Base-by-base conservation (phyloP, 2,888 invertebrate species). In the Aphidoletes aphidimyza region DNA sequence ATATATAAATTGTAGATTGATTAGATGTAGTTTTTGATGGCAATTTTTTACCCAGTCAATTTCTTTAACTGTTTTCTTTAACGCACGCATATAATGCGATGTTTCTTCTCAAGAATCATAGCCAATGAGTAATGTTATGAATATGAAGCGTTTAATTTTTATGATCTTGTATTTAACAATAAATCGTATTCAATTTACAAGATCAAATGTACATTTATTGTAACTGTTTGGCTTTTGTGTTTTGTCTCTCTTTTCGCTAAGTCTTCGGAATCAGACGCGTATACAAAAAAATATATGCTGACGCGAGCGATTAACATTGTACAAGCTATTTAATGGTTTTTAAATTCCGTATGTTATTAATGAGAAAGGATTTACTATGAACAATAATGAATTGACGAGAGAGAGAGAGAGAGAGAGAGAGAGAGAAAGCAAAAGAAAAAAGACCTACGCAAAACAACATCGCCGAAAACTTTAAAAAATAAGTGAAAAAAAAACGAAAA, bases 101-200 rank as follows among this genome's bases (percentile, higher is more conserved):
- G n/a, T n/a, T n/a, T n/a, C n/a, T n/a, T n/a, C n/a, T n/a, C 42
- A 42, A 42, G 8, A 42, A 42, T n/a, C 42, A 49, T 19, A 3
- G 49, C 49, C 49, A 19, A 19, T 3, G 3, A 19, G 19, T 8
- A 19, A 3, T 19, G 49, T 49, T 17, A 19, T 19, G 19, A 49
- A 49, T 49, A 49, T 42, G 42, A 54, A 54, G 54, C 54, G 54
- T 26, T 8, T 54, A 54, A 47, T 47, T 47, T 54, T 54, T 54
- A 54, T 54, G 22, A 54, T 22, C 54, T 26, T 26, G 22, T 54
- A 26, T 54, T 49, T 49, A 49, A 49, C 49, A 54, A 47, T 47
- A 47, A 47, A 47, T 47, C 9, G 22, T 54, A 22, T 54, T 54
- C 5, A 54, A 54, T 54, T 54, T 54, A 54, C 26, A 54, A 54